Base-by-base conservation (phyloP, 2,797 vertebrate species). In the Avahi laniger region DNA sequence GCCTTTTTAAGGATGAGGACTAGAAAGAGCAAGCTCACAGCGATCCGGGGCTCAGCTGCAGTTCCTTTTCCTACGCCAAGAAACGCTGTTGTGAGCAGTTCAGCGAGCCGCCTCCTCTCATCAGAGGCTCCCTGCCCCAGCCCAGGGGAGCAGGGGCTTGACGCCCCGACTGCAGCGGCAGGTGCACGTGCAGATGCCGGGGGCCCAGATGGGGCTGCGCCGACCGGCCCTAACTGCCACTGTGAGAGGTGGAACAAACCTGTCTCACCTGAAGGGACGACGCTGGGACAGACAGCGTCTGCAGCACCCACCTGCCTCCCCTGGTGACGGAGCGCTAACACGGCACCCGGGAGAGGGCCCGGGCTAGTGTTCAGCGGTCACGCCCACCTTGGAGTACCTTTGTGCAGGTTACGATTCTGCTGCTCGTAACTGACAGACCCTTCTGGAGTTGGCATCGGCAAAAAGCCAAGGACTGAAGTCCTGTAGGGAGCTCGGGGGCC, bases 21-120 rank as follows among this genome's bases (percentile, higher is more conserved):
- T 3, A 63, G 18, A 46, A 46, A 85, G 17, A 43, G 35, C 2
- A 76, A 76, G 8, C 5, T 43, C 38, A n/a, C 48, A 87, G 67
- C n/a, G 73, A 75, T 7, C 38, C 26, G 41, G 30, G 26, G 4
- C 87, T 93, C 35, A 61, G 43, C 2, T 6, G 26, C 63, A 52
- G 61, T 80, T 26, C 30, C 1, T 8, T 79, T 67, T 92, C 65
- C 85, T 65, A 67, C n/a, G 24, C 73, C 82, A 79, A 92, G 54
- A 91, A 90, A 70, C 38, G 73, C 63, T 79, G 20, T 4, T 48
- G 4, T 54, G 69, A 70, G 52, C 4, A 7, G 13, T 76, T 41
- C 92, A 72, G 91, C 72, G 78, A 72, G 41, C 69, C 91, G 91
- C 41, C 94, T 79, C 82, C 73, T 97, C 84, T 96, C 87, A 86